These are phyloP conservation scores for Glyptemys insculpta DNA, from an alignment of 2,797 vertebrate species.

Conservation along the genomic window DNA sequence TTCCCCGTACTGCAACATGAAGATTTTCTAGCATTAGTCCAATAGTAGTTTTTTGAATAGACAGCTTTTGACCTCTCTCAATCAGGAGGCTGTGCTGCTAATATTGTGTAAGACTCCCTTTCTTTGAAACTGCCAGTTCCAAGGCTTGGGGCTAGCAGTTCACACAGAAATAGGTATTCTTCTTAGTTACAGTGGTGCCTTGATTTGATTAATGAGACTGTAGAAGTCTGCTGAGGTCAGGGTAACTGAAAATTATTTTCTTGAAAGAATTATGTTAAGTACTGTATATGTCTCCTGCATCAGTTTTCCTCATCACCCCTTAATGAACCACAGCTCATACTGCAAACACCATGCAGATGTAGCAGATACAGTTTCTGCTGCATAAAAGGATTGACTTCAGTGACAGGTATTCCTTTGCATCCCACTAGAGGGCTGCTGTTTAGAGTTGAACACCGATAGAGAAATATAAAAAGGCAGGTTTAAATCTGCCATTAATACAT, in stretches of 20 bases:
- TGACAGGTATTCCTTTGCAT: accelerated
- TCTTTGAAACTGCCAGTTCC: not conserved
- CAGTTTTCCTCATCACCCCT: not conserved
- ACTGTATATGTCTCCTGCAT: accelerated
- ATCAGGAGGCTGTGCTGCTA: not conserved
- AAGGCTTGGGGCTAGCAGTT: not conserved
- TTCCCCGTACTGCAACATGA: not conserved
- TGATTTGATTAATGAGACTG: not conserved
- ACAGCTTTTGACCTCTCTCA: not conserved
- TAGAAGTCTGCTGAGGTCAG: not conserved
- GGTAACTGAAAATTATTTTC: accelerated
- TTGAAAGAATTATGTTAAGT: not conserved
- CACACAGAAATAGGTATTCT: not conserved
- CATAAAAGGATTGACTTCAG: not conserved
- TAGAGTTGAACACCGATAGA: not conserved
- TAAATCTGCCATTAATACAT: not conserved
- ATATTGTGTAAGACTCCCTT: not conserved
- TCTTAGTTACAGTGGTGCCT: not conserved
- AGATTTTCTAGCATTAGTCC: not conserved
- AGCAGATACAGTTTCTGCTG: not conserved
- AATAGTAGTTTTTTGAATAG: not conserved
- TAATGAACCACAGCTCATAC: not conserved
- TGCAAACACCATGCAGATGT: accelerated
- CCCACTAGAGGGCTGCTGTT: not conserved
- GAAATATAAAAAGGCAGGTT: not conserved